Evolutionary conservation across 2,888 invertebrate species (phyloP), one percentile per base, ranked within the genome.

Genomic region (Epinotia nisella): DNA sequence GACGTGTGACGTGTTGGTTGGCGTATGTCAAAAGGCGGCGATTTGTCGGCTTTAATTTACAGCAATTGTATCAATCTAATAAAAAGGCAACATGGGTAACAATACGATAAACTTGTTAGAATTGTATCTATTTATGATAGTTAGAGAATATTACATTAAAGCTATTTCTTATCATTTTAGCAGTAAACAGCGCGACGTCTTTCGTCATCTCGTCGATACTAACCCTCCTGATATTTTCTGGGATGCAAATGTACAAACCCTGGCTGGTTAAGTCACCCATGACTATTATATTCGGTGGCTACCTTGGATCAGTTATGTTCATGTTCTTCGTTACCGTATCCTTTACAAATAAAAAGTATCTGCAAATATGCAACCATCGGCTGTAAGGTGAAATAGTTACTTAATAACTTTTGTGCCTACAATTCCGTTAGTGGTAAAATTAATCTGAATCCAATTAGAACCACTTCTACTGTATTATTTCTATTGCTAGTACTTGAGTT

Each of bases 231-330:
- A 93, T 98, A 81, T 98, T 98, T 91, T 98, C 98, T 80, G 97
- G 97, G 69, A 97, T 99, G 96, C 98, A 98, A 92, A 97, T 98
- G 94, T 98, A 98, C 86, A 96, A 96, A 83, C 95, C 95, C 17
- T 95, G 97, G 94, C 91, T 99, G 70, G 95, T 96, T 64, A 96
- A 96, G 35, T 96, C 97, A 2, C 98, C 98, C 82, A 88, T 97
- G 49, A 96, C 97, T 80, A 98, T 98, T 15, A 95, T 99, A 83
- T 93, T 98, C 74, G 98, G 98, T 78, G 99, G 99, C 77, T 97
- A 97, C 82, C 90, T 98, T 53, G 98, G 98, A 71, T 98, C 98
- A 0, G 87, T 98, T 77, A 94, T 98, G 81, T 98, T 98, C 84
- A 94, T 98, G 81, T 95, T 98, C 78, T 94, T 96, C 74, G 94